phyloP scores from a whole-genome alignment of 2,888 invertebrate genomes.

The Aplocera efformata region DNA sequence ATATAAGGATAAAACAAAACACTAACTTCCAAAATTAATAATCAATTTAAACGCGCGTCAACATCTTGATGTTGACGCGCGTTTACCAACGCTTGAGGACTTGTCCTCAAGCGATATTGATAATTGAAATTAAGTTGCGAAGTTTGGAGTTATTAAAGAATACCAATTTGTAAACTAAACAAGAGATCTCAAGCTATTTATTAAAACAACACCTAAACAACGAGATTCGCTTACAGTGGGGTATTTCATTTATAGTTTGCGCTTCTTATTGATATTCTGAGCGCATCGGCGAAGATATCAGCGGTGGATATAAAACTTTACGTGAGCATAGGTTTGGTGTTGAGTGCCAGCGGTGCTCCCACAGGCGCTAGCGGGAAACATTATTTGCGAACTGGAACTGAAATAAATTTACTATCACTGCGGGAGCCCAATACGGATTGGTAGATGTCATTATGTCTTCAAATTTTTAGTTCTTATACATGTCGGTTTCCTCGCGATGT shows the following conservation, averaged over 20 bases:
- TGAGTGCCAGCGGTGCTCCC: conserved; percentile 36
- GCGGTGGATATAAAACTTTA: conserved; percentile 61
- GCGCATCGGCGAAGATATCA: conserved; percentile 57
- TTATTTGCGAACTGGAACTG: conserved; percentile 7
- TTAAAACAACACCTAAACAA: conserved; percentile 46
- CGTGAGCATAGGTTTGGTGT: conserved; percentile 35
- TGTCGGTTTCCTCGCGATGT: no score
- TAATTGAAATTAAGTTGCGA: conserved; percentile 22
- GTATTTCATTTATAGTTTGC: conserved; percentile 60
- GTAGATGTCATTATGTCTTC: no score
- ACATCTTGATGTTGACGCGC: no score
- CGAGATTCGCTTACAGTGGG: conserved; percentile 43
- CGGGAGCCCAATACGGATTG: no score
- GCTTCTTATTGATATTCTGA: conserved; percentile 62
- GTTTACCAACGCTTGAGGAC: no score
- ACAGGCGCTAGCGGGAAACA: conserved; percentile 15
- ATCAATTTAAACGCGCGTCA: conserved; percentile 11
- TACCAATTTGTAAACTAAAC: conserved; percentile 34
- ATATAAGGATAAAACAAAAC: no score
- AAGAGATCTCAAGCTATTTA: conserved; percentile 34
- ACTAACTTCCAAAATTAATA: conserved; percentile 9
- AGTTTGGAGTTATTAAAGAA: conserved; percentile 26
- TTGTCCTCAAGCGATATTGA: no score
- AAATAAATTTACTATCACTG: no score
- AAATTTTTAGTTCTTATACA: no score